These are phyloP conservation scores for Eristalinus aeneus DNA, from an alignment of 2,888 invertebrate genomes.

Conservation along the genomic window DNA sequence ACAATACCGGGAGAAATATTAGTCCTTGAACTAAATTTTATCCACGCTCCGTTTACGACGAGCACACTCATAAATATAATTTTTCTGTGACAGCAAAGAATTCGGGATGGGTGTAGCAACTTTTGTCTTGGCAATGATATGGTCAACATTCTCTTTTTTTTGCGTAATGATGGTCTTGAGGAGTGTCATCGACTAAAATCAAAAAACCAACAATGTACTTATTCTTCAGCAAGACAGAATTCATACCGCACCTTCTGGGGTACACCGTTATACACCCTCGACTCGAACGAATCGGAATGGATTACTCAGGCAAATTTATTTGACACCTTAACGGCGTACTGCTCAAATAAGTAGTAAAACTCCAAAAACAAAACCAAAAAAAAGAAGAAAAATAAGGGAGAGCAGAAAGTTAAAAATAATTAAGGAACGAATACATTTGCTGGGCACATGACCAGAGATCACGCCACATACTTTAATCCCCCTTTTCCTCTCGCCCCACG, in stretches of 20 bases:
- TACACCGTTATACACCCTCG: conserved; percentile 26
- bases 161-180: conserved; percentile 48
- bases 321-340: conserved; percentile 64
- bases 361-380: not conserved
- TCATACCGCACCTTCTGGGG: conserved; percentile 43
- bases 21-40: conserved; percentile 67
- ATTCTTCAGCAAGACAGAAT: conserved; percentile 31
- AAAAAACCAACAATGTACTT: conserved; percentile 33
- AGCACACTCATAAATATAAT: conserved; percentile 28
- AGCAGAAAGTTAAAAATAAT: conserved; percentile 39
- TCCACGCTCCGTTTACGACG: conserved; percentile 48
- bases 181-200: conserved; percentile 64
- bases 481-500: not conserved
- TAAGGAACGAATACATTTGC: conserved; percentile 26
- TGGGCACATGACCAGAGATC: conserved; percentile 5
- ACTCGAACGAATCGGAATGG: conserved; percentile 61
- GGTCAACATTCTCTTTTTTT: not conserved
- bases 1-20: conserved; percentile 12
- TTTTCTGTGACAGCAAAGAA: conserved; percentile 18
- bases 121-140: not conserved
- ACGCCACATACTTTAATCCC: conserved; percentile 17
- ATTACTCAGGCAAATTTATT: conserved; percentile 64
- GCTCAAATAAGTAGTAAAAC: conserved; percentile 61
- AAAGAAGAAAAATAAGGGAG: conserved; percentile 3
- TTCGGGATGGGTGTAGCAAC: not conserved